A percentile compares a stretch with the other conserved stretches of the same genome.
These are phyloP conservation scores for Nephila pilipes DNA, from an alignment of 1,140 invertebrate genomes.

Conservation along the genomic window DNA sequence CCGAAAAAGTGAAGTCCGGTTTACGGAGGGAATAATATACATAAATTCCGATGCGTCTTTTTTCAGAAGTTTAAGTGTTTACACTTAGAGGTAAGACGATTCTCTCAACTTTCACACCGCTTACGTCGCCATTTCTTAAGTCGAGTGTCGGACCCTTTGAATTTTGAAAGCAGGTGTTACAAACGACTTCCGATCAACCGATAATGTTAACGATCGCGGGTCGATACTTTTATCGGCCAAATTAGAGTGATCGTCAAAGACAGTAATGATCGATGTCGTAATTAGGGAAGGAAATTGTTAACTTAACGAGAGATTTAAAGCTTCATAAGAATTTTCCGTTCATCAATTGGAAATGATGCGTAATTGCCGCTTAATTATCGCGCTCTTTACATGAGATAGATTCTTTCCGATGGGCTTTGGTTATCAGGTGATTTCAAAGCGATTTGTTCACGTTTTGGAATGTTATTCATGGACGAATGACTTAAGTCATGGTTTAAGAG, in stretches of 20 bases:
- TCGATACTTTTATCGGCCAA: background rate
- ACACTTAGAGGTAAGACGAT: too few relatives aligned
- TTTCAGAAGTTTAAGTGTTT: too few relatives aligned
- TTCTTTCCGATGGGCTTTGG: background rate
- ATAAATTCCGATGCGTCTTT: too few relatives aligned
- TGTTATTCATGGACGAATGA: too few relatives aligned
- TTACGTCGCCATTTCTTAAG: too few relatives aligned
- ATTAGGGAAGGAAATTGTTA: constrained; percentile 52
- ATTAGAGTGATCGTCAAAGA: background rate
- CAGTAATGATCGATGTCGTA: constrained; percentile 17
- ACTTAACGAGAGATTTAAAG: constrained; percentile 40
- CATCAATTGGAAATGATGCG: background rate
- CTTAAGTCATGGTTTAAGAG: too few relatives aligned
- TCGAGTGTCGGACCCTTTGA: background rate
- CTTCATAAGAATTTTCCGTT: background rate
- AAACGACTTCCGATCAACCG: constrained; percentile 31
- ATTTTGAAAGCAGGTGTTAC: constrained; percentile 19
- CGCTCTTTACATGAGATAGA: background rate
- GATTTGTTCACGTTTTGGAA: background rate
- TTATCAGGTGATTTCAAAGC: background rate
- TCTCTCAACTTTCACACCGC: too few relatives aligned
- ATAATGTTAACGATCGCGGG: background rate
- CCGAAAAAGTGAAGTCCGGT: too few relatives aligned
- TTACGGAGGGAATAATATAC: too few relatives aligned
- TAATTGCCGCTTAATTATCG: constrained; percentile 5